Conservation (phyloP, 2,113 vertebrate genomes). For the Centrocercus urophasianus region DNA sequence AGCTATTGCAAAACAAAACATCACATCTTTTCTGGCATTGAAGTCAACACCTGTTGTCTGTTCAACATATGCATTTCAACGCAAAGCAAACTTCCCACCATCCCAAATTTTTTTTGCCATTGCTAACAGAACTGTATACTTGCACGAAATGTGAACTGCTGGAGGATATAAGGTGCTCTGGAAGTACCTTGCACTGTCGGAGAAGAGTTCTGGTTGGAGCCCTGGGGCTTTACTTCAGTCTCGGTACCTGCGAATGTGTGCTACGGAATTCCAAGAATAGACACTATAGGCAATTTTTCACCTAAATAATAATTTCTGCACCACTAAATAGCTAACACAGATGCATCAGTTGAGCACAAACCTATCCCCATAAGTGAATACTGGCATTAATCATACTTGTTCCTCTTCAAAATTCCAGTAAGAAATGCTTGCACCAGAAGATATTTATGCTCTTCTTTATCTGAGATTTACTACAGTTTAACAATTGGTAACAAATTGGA, state of each 20-base stretch:
- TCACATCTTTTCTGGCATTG: background rate
- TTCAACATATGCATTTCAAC: background rate
- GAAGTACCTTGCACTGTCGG: background rate
- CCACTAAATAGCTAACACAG: background rate
- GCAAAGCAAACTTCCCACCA: background rate
- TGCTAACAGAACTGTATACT: background rate
- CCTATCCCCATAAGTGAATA: background rate
- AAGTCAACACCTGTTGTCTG: background rate
- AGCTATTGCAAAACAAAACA: background rate
- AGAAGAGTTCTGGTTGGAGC: background rate
- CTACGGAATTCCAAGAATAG: background rate
- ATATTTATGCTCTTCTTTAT: background rate
- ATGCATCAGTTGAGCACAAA: background rate
- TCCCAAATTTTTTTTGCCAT: background rate
- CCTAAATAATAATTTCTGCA: background rate
- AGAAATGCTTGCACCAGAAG: background rate
- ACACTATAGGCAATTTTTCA: background rate
- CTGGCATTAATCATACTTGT: background rate
- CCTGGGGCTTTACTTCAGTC: background rate
- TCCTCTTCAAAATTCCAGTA: background rate
- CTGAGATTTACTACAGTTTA: background rate
- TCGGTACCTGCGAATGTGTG: rapidly evolving
- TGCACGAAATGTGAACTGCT: background rate
- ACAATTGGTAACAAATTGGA: background rate
- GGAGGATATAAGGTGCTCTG: background rate